Base-by-base conservation (phyloP, 2,113 vertebrate genomes). In the Cyanoramphus novaezelandiae region DNA sequence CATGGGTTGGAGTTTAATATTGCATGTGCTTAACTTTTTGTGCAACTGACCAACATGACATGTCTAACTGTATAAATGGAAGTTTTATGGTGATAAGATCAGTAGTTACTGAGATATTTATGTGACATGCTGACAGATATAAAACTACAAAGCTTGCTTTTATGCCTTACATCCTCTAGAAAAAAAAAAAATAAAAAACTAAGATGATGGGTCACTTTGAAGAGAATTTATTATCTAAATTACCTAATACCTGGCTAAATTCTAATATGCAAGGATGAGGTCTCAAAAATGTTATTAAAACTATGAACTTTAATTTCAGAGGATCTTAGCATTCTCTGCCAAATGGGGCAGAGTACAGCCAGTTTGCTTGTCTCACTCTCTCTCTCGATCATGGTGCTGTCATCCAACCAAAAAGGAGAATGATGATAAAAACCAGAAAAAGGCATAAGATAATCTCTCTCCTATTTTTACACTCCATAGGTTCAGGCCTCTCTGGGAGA, bases 91-190 rank as follows among this genome's bases (percentile, higher is more conserved):
- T 98, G 99, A 99, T 99, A 98, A 98, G 98, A 99, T 99, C 98
- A 99, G 98, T 98, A 98, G 98, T 98, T 99, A 98, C 98, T 99
- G 98, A 99, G 98, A 99, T 99, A 99, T 99, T 99, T 99, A 99
- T 99, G 98, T 99, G 99, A 99, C 98, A 98, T 91, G 95, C 98
- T 98, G 98, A 99, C 98, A 98, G 98, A 99, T 98, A 98, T 96
- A 97, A 98, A 98, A 98, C 97, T 97, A 98, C 97, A 98, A 98
- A 98, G 97, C 95, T 97, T 97, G 97, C 97, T 98, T 98, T 98
- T 98, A 98, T 97, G 97, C 97, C 95, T 97, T 97, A 97, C 95
- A 95, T 97, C 97, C 96, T 97, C 95, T 96, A 75, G 93, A 69
- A 95, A 88, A 94, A 97, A 94, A 97, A 97, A 92, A 97, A 96